Conservation (phyloP, 2,888 invertebrate genomes). For the Punctoribates punctum region DNA sequence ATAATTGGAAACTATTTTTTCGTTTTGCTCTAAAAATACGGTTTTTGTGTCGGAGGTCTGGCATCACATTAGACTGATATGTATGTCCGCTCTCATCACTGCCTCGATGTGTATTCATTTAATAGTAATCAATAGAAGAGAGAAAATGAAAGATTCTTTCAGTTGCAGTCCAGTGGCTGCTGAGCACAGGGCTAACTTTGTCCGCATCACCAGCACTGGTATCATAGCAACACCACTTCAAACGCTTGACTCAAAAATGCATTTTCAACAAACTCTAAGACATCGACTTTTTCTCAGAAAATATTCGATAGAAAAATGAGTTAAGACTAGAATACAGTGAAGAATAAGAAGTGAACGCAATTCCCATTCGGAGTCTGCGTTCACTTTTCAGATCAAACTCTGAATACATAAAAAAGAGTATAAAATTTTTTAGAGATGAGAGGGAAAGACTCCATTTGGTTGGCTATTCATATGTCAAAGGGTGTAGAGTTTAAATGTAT, state of each 20-base stretch:
- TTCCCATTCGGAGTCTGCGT: neutral
- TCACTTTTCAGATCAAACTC: neutral
- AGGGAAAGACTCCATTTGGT: slow-evolving; percentile 18
- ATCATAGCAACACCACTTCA: slow-evolving; percentile 30
- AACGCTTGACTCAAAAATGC: slow-evolving; percentile 28
- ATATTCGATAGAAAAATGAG: neutral
- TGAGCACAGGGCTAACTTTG: neutral
- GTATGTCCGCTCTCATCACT: slow-evolving; percentile 20
- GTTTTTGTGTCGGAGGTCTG: too few species aligned
- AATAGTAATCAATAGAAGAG: slow-evolving; percentile 27
- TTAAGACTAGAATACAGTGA: neutral
- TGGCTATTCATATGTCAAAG: slow-evolving; percentile 26
- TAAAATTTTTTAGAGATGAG: neutral
- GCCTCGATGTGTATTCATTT: slow-evolving; percentile 27
- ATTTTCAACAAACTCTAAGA: slow-evolving; percentile 13
- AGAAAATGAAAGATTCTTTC: neutral
- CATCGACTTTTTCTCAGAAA: neutral
- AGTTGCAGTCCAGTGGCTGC: neutral
- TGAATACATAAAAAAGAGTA: neutral
- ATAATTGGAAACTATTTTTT: neutral
- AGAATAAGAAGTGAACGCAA: neutral
- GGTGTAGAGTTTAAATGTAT: slow-evolving; percentile 2
- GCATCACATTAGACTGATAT: neutral
- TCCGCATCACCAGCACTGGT: neutral
- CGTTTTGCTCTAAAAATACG: too few species aligned